Conservation (phyloP, 1,140 invertebrate species). For the Polyergus mexicanus region DNA sequence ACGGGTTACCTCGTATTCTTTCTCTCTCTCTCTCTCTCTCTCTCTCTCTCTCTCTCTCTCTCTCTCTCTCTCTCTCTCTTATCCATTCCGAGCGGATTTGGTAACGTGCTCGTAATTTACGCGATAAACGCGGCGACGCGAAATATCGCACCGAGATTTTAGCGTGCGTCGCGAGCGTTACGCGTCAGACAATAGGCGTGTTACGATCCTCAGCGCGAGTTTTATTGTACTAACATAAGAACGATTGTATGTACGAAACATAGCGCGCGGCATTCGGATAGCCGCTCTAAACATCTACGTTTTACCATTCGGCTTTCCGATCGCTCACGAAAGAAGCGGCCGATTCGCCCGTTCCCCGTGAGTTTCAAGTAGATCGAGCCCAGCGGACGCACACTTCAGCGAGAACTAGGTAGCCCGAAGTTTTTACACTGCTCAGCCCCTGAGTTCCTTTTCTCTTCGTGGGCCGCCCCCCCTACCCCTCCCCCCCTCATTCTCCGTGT, state of each 20-base stretch:
- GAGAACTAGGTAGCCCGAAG: constrained; percentile 78
- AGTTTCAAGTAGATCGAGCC: constrained; percentile 74
- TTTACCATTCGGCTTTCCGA: constrained; percentile 42
- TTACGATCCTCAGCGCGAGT: neutral
- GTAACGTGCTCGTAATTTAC: constrained; percentile 65
- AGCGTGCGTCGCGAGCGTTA: constrained; percentile 30
- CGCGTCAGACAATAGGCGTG: constrained; percentile 20
- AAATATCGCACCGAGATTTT: constrained; percentile 47
- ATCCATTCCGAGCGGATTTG: constrained; percentile 48
- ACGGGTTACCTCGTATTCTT: neutral
- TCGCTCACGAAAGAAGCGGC: constrained; percentile 28
- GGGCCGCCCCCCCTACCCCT: too few species aligned
- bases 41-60: too few species aligned
- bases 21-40: neutral
- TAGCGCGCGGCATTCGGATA: neutral
- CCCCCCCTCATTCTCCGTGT: constrained; percentile 48
- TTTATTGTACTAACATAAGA: constrained; percentile 8
- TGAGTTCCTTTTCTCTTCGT: constrained; percentile 44
- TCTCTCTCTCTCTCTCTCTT: neutral
- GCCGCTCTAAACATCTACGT: neutral
- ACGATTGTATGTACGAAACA: neutral
- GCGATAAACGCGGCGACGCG: constrained; percentile 55
- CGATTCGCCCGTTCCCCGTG: neutral
- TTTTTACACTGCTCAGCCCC: constrained; percentile 73
- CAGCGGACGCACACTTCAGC: constrained; percentile 50